Evolutionary conservation across 2,113 vertebrate species (phyloP).

Genomic region (Phalacrocorax aristotelis): DNA sequence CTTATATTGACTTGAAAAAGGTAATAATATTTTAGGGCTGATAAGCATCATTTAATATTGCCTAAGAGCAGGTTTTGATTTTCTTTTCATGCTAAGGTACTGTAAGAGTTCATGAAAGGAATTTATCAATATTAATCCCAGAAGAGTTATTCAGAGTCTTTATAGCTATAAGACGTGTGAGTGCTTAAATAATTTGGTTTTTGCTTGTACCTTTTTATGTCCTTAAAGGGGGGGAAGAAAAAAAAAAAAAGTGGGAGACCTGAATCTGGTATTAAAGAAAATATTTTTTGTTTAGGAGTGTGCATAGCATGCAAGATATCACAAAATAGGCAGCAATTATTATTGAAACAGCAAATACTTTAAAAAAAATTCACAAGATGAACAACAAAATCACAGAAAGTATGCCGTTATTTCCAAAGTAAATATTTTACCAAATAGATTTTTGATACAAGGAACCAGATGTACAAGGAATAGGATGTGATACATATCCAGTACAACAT

Average conservation of each 20-base stretch:
- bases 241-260: background rate
- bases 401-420: background rate
- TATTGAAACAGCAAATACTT: background rate
- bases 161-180: background rate
- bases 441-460: constrained; percentile 17
- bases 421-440: constrained; percentile 22
- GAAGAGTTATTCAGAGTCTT: background rate
- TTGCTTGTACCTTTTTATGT: background rate
- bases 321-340: background rate
- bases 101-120: background rate
- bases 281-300: background rate
- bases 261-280: background rate
- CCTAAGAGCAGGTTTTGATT: background rate
- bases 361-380: background rate
- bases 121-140: background rate
- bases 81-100: background rate
- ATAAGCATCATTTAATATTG: background rate
- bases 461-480: constrained; percentile 20
- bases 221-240: background rate
- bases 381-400: background rate
- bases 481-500: background rate
- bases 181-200: background rate
- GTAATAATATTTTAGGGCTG: background rate
- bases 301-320: background rate
- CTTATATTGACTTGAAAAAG: background rate